These are phyloP conservation scores for Enhydra lutris DNA, from an alignment of 2,113 vertebrate genomes.

Conservation along the genomic window DNA sequence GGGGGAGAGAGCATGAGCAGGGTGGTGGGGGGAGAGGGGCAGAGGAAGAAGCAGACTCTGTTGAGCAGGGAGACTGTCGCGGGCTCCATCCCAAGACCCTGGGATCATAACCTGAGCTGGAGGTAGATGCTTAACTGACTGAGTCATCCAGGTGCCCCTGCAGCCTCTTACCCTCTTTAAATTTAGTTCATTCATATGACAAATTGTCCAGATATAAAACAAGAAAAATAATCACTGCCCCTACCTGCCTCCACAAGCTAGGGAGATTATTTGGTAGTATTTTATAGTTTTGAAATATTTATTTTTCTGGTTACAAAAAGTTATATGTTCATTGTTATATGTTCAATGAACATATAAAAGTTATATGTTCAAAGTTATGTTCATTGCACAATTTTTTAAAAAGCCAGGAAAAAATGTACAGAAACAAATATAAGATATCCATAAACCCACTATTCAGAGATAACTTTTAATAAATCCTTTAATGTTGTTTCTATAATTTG, in stretches of 20 bases:
- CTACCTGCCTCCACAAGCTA: background rate
- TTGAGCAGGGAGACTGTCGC: background rate
- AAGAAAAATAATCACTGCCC: background rate
- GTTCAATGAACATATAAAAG: too few species aligned
- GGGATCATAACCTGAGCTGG: background rate
- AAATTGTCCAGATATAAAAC: background rate
- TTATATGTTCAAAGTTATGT: too few species aligned
- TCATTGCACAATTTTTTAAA: background rate
- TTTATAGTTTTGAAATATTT: background rate
- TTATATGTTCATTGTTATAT: background rate
- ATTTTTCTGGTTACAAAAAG: background rate
- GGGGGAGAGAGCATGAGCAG: background rate
- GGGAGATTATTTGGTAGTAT: background rate
- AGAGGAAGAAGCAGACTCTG: background rate
- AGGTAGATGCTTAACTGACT: background rate
- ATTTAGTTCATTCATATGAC: background rate
- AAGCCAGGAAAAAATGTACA: background rate
- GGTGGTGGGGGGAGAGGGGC: background rate
- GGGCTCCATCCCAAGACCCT: background rate
- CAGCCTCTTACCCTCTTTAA: background rate
- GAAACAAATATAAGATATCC: background rate
- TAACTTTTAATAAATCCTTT: constrained; percentile 6
- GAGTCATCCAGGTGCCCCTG: background rate
- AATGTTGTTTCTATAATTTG: background rate
- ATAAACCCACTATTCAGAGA: background rate